Evolutionary conservation across 2,797 vertebrate species (phyloP), one percentile per base, ranked within the genome.

Genomic region (Pipistrellus kuhlii): DNA sequence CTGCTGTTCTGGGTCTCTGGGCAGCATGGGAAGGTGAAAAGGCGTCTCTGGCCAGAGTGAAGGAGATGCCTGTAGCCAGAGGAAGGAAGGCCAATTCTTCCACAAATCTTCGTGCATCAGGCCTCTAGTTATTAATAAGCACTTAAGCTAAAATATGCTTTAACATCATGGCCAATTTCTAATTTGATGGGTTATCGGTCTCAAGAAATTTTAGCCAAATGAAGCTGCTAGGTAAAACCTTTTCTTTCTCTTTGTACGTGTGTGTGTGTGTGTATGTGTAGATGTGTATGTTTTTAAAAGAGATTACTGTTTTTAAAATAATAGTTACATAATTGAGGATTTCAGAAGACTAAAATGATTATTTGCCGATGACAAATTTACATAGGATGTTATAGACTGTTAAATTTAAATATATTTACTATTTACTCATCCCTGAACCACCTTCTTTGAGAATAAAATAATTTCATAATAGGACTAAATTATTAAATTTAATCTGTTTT

Each of bases 141-240:
- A 44, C 41, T 48, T 92, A 57, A 82, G 38, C 72, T 94, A 78
- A 85, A 91, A 27, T 76, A 21, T 92, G 30, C 35, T 38, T 48
- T 94, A 90, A 55, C 21, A 69, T 75, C 18, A 27, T 53, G 64
- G 41, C 20, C 20, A 78, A 7, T 95, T 83, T 92, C 71, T 21
- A 87, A 1, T 72, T 85, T 32, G 38, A 69, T 69, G 32, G 30
- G 64, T 88, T 72, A 86, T 18, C 8, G 46, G 89, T 96, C 17
- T n/a, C 59, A 86, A 78, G 76, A 86, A 46, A 57, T 92, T 91
- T 92, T 38, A 85, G 27, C 78, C 80, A 81, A 77, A 51, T 84
- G 48, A 90, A 91, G 27, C 51, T 88, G 46, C 30, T 90, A 82
- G 48, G 44, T 69, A 55, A 78, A 95, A 53, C 30, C 44, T 38